These are phyloP conservation scores for Acleris cristana DNA, from an alignment of 2,888 invertebrate genomes.

Conservation along the genomic window DNA sequence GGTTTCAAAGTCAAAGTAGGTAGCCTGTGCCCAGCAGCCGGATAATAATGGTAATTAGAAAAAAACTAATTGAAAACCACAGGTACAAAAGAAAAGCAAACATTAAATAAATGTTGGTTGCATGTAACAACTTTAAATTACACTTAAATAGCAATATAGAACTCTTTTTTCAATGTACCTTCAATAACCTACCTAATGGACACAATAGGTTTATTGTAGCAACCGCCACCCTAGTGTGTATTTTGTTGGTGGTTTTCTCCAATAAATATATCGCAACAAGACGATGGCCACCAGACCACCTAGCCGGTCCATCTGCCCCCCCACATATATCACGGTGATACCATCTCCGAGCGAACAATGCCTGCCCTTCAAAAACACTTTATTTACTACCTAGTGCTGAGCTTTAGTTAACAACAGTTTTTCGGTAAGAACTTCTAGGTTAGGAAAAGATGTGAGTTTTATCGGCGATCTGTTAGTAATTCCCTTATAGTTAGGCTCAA, in stretches of 20 bases:
- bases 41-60: too few species aligned
- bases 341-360: slow-evolving; percentile 35
- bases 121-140: too few species aligned
- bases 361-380: slow-evolving; percentile 26
- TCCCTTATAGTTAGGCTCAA: too few species aligned
- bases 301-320: slow-evolving; percentile 20
- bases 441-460: slow-evolving; percentile 1
- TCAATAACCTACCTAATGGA: too few species aligned
- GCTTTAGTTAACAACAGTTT: slow-evolving; percentile 16
- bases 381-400: slow-evolving; percentile 31
- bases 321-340: slow-evolving; percentile 37
- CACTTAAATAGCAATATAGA: too few species aligned
- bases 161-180: too few species aligned
- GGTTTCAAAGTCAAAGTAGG: too few species aligned
- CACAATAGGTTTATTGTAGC: too few species aligned
- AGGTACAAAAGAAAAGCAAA: too few species aligned
- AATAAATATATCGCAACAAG: background rate
- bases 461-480: background rate
- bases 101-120: too few species aligned
- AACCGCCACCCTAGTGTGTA: background rate
- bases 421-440: slow-evolving; percentile 6
- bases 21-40: too few species aligned
- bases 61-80: too few species aligned
- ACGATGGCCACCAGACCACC: slow-evolving; percentile 21
- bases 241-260: background rate